phyloP scores from a whole-genome alignment of 2,888 invertebrate genomes.

The Eudemis profundana region DNA sequence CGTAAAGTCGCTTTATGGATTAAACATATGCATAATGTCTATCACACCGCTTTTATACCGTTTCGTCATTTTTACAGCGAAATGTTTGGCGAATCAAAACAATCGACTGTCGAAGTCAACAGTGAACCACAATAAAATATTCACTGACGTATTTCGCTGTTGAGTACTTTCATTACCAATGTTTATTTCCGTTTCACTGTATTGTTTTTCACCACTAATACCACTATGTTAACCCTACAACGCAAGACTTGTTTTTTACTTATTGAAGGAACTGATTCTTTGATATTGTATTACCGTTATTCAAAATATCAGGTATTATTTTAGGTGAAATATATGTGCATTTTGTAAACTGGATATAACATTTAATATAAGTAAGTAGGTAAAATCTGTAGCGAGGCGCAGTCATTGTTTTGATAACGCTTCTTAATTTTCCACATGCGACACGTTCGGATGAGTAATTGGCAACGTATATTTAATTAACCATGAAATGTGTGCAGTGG shows the following conservation, averaged over 20 bases:
- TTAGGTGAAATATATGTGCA: no score
- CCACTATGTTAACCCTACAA: background rate
- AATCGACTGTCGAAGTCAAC: conserved; percentile 21
- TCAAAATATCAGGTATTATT: no score
- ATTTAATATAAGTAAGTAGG: no score
- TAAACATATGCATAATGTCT: conserved; percentile 33
- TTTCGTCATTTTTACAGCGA: conserved; percentile 17
- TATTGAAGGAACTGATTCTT: no score
- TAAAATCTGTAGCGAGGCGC: no score
- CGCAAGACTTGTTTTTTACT: no score
- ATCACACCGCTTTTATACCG: conserved; percentile 4
- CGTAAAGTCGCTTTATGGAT: conserved; percentile 41
- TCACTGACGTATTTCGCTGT: conserved; percentile 12
- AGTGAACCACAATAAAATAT: conserved; percentile 23
- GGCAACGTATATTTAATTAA: conserved; percentile 40
- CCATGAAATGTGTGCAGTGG: conserved; percentile 41
- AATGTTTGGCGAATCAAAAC: conserved; percentile 26
- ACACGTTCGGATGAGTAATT: conserved; percentile 34
- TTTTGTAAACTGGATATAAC: no score
- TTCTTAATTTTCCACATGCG: conserved; percentile 15
- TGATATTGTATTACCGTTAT: no score
- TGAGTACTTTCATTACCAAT: background rate
- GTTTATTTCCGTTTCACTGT: conserved; percentile 4
- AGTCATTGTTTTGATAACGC: conserved; percentile 13
- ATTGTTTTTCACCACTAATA: background rate